Evolutionary conservation across 2,888 invertebrate species (phyloP), one percentile per base, ranked within the genome.

Genomic region (Rhagonycha lutea): DNA sequence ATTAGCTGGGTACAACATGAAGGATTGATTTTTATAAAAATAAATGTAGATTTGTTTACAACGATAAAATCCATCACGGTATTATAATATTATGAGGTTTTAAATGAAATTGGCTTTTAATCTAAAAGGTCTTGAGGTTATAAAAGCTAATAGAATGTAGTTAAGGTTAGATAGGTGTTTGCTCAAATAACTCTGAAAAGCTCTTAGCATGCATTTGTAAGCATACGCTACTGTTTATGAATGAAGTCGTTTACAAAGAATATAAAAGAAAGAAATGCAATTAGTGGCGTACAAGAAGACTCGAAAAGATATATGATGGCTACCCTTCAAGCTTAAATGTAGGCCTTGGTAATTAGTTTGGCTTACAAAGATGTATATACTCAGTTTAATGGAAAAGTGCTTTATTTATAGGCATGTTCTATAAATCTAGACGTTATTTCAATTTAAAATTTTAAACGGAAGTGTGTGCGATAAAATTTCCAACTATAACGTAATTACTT

Each of bases 281-380:
- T 73, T 76, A 73, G 73, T 69, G 70, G 73, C 68, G 73, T 70
- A 72, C 68, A 68, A 76, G 68, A 67, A 70, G 75, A 60, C 69
- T 69, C 62, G 68, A 69, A 72, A 76, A 73, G 76, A 73, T 76
- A 73, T 73, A 76, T 61, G 69, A 70, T 67, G 47, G 73, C 60
- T 72, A 69, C 71, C 68, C 77, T 77, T 77, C 73, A 77, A 28
- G 61, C 69, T 71, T 77, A 70, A 68, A 75, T 69, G 68, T 68
- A 69, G 72, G 61, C 69, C 75, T 78, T 71, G 71, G 76, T 79
- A 80, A 80, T 80, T 80, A 79, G 79, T 79, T 78, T 74, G 77
- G 74, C 78, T 71, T 73, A 77, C 62, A 60, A 74, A 78, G 76
- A 79, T 73, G 78, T 74, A 76, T 78, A 78, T 73, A 76, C 79